These are phyloP conservation scores for Catocala fraxini DNA, from an alignment of 2,888 invertebrate genomes.

Conservation along the genomic window DNA sequence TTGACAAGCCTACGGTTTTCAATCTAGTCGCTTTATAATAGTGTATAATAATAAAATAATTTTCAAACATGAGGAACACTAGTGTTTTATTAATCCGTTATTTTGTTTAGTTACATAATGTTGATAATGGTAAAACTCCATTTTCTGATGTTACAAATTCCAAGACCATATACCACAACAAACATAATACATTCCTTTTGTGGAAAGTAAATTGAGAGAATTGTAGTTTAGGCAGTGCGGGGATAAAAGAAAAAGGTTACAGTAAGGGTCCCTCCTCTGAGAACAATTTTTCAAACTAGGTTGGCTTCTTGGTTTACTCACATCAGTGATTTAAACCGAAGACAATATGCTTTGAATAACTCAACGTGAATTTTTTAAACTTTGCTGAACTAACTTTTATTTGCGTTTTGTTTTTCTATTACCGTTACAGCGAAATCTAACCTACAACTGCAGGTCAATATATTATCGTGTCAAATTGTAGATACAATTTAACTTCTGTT, in stretches of 20 bases:
- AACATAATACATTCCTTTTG: conserved; percentile 61
- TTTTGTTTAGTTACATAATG: no score
- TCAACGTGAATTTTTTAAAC: conserved; percentile 47
- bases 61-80: no score
- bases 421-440: neutral
- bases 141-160: neutral
- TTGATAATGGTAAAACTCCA: no score
- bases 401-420: conserved; percentile 2
- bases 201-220: conserved; percentile 71
- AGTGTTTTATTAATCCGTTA: no score
- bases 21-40: no score
- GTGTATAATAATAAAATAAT: no score
- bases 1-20: no score
- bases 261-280: conserved; percentile 66
- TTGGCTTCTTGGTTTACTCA: conserved; percentile 70
- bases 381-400: conserved; percentile 11
- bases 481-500: no score
- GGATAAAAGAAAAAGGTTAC: conserved; percentile 69
- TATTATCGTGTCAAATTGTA: no score
- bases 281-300: conserved; percentile 80
- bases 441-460: no score
- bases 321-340: conserved; percentile 72
- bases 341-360: conserved; percentile 51
- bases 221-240: conserved; percentile 65
- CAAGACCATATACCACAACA: conserved; percentile 27